These are phyloP conservation scores for Branchipolynoe longqiensis DNA, from an alignment of 2,888 invertebrate genomes.

Conservation along the genomic window DNA sequence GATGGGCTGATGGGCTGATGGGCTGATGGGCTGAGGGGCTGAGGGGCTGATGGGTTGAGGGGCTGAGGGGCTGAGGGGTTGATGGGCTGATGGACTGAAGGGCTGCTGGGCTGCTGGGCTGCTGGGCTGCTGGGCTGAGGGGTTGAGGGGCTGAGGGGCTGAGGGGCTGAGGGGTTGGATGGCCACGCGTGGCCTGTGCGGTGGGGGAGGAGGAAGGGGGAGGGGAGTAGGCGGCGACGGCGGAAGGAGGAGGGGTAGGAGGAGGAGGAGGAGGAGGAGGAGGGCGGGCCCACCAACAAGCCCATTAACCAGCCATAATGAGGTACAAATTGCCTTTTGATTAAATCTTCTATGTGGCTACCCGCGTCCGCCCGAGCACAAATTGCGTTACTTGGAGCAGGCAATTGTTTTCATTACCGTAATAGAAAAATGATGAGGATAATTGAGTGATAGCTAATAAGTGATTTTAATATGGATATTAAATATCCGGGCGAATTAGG, in stretches of 20 bases:
- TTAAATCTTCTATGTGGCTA: conserved; percentile 52
- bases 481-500: conserved; percentile 57
- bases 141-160: too few relatives aligned
- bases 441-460: conserved; percentile 60
- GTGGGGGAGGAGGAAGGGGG: conserved; percentile 15
- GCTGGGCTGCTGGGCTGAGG: too few relatives aligned
- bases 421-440: conserved; percentile 58
- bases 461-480: conserved; percentile 61
- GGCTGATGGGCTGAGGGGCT: too few relatives aligned
- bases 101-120: too few relatives aligned
- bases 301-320: conserved; percentile 46
- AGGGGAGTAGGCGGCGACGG: conserved; percentile 12
- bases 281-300: conserved; percentile 21
- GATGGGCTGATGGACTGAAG: too few relatives aligned
- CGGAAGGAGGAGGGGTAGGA: conserved; percentile 5
- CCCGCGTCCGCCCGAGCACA: not conserved
- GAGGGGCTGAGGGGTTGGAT: too few relatives aligned
- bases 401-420: conserved; percentile 58
- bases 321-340: conserved; percentile 57
- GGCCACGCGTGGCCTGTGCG: too few relatives aligned
- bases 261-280: conserved; percentile 2
- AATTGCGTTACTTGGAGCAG: conserved; percentile 48
- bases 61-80: too few relatives aligned
- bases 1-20: too few relatives aligned
- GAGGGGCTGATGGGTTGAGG: too few relatives aligned